Evolutionary conservation across 92 coral and sea anemone species (phyloP).

Genomic region (Porites rus): DNA sequence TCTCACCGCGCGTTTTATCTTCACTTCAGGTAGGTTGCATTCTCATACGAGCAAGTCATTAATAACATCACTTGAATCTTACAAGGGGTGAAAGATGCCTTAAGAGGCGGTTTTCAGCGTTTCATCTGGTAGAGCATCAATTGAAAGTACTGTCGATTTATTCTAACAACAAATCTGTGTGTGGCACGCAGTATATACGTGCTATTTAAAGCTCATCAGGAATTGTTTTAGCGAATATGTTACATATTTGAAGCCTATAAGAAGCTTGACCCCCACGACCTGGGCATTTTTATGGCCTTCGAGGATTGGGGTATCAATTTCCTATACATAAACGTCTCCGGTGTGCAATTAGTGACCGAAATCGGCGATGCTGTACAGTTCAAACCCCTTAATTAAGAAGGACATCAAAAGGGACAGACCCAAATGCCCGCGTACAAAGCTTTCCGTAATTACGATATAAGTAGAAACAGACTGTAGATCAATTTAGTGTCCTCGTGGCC

Average conservation of each 20-base stretch:
- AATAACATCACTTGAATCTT: background rate
- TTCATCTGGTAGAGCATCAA: conserved; percentile 11
- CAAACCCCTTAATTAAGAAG: too few relatives aligned
- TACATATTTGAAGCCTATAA: conserved; percentile 11
- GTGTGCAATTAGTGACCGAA: conserved; percentile 17
- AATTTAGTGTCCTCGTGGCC: too few relatives aligned
- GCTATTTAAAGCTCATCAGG: conserved; percentile 19
- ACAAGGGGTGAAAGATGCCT: conserved; percentile 25
- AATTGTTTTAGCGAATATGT: conserved; percentile 7
- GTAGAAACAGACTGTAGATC: too few relatives aligned
- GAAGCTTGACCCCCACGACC: conserved; percentile 32
- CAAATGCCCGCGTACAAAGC: too few relatives aligned
- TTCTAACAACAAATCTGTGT: conserved; percentile 22
- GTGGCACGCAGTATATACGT: background rate
- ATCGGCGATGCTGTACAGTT: too few relatives aligned
- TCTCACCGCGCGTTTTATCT: conserved; percentile 28
- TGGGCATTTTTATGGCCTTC: conserved; percentile 19
- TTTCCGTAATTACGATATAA: too few relatives aligned
- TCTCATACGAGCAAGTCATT: background rate
- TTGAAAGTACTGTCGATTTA: background rate
- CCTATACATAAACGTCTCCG: conserved; percentile 3
- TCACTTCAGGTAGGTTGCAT: conserved; percentile 11
- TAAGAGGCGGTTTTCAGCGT: conserved; percentile 2
- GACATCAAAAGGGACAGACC: too few relatives aligned
- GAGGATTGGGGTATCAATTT: conserved; percentile 13